Percentiles rank a stretch among this genome's conserved stretches.
phyloP scores from a whole-genome alignment of 1,140 invertebrate species.

The Centruroides sculpturatus region DNA sequence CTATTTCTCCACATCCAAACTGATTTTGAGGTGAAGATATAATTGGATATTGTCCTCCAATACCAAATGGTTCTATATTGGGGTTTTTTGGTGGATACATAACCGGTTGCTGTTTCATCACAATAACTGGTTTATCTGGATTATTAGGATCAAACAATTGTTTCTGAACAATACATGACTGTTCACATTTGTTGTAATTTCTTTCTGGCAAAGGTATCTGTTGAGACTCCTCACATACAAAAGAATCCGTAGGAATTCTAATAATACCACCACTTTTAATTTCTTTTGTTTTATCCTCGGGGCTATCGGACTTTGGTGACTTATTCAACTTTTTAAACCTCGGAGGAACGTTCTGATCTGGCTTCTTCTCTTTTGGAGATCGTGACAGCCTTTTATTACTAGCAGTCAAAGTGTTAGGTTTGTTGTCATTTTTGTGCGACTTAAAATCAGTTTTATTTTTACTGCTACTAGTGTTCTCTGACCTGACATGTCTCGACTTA shows the following conservation, averaged over 20 bases:
- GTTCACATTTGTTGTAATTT: neutral
- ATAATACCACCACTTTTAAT: slow-evolving; percentile 6
- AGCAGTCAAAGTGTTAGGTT: too few relatives aligned
- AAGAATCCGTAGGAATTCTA: slow-evolving; percentile 1
- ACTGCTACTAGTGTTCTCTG: too few relatives aligned
- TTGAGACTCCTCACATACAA: neutral
- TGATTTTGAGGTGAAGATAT: too few relatives aligned
- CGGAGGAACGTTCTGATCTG: neutral
- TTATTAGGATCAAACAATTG: slow-evolving; percentile 51
- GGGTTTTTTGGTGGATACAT: neutral
- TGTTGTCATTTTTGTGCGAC: too few relatives aligned
- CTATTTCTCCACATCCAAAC: too few relatives aligned
- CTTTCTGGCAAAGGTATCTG: neutral
- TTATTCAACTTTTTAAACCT: slow-evolving; percentile 9
- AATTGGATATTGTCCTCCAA: too few relatives aligned
- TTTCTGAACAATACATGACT: slow-evolving; percentile 25
- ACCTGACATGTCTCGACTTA: too few relatives aligned
- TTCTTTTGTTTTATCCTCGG: neutral
- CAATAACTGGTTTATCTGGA: slow-evolving; percentile 49
- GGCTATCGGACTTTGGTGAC: neutral
- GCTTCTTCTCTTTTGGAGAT: too few relatives aligned
- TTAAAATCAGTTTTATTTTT: too few relatives aligned
- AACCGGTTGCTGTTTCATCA: slow-evolving; percentile 23
- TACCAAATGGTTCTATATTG: too few relatives aligned
- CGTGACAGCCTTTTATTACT: too few relatives aligned